Conservation (phyloP, 92 coral and sea anemone species). For the Epizoanthus stellaris region DNA sequence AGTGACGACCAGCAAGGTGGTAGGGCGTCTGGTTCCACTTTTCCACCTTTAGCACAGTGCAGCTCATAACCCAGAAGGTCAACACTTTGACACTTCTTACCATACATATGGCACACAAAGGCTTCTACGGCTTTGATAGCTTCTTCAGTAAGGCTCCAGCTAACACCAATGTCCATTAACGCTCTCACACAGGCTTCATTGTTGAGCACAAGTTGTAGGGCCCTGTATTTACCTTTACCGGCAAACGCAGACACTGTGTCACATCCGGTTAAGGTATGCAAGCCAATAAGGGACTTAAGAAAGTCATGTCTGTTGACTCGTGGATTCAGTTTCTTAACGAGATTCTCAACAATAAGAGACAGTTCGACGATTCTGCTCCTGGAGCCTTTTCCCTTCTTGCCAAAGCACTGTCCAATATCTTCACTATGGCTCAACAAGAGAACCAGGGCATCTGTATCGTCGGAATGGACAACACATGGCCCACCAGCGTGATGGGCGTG, state of each 20-base stretch:
- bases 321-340: no score
- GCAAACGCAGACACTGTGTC: constrained; percentile 28
- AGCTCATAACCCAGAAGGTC: constrained; percentile 33
- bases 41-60: constrained; percentile 55
- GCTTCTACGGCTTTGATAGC: background rate
- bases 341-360: no score
- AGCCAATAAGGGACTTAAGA: no score
- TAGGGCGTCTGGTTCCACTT: constrained; percentile 26
- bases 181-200: background rate
- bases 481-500: constrained; percentile 21
- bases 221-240: constrained; percentile 19
- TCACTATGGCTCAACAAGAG: constrained; percentile 4
- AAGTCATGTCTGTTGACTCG: no score
- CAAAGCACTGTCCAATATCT: background rate
- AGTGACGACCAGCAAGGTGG: no score
- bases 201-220: constrained; percentile 15
- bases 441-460: constrained; percentile 14
- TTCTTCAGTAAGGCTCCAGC: background rate
- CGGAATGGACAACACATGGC: background rate
- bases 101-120: constrained; percentile 20
- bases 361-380: constrained; percentile 8
- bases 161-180: constrained; percentile 13
- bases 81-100: constrained; percentile 18
- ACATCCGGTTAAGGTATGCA: no score
- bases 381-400: constrained; percentile 20